Percentiles rank a stretch among this genome's conserved stretches.
These are phyloP conservation scores for Euphydryas editha DNA, from an alignment of 2,888 invertebrate genomes.

Conservation along the genomic window DNA sequence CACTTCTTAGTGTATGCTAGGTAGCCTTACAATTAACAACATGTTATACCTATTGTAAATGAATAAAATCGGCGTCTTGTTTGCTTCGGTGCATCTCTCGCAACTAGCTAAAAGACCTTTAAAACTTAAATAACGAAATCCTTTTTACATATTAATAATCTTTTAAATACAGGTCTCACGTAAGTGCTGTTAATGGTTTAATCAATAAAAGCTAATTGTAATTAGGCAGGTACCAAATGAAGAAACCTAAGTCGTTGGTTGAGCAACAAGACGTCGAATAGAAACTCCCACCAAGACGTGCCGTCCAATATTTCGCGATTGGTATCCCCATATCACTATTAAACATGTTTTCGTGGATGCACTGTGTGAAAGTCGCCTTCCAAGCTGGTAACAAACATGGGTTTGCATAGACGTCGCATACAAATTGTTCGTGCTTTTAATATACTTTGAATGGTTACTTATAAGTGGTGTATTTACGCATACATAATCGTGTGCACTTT, in stretches of 20 bases:
- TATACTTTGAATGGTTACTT: constrained; percentile 32
- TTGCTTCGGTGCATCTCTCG: constrained; percentile 13
- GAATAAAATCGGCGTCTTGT: constrained; percentile 3
- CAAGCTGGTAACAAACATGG: constrained; percentile 61
- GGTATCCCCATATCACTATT: constrained; percentile 6
- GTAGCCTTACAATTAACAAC: no score
- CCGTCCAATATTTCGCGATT: constrained; percentile 10
- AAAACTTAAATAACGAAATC: constrained; percentile 33
- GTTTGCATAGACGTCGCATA: constrained; percentile 63
- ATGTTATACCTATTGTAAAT: background rate
- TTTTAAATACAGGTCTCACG: constrained; percentile 46
- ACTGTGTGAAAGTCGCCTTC: constrained; percentile 38
- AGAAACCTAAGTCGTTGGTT: background rate
- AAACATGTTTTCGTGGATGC: constrained; percentile 14
- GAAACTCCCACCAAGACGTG: constrained; percentile 7
- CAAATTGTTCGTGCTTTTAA: constrained; percentile 59
- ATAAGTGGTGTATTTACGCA: constrained; percentile 33
- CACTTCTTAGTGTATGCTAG: no score
- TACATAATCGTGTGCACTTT: constrained; percentile 24
- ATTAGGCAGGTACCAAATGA: constrained; percentile 35
- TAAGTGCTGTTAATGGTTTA: constrained; percentile 42
- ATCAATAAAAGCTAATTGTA: constrained; percentile 59
- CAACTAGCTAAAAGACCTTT: constrained; percentile 26
- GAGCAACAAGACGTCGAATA: constrained; percentile 5
- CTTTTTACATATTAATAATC: constrained; percentile 46